phyloP scores from a whole-genome alignment of 1,140 invertebrate genomes.

The Drosophila athabasca region DNA sequence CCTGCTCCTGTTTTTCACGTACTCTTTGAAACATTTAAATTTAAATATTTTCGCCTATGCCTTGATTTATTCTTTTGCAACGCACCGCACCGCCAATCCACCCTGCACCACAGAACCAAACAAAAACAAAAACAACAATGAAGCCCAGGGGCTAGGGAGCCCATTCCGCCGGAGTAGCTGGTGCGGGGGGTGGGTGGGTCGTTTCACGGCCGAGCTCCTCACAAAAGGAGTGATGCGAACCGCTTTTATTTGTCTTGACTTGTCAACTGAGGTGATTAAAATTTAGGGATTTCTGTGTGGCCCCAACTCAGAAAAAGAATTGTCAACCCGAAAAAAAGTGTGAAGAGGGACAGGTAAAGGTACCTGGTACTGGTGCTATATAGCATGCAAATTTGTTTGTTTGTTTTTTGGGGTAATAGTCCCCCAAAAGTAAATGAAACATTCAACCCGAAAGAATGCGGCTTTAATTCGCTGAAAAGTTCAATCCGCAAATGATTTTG shows the following conservation, averaged over 20 bases:
- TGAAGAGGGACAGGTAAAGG: slow-evolving; percentile 18
- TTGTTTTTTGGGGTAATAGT: neutral
- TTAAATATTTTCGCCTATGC: slow-evolving; percentile 81
- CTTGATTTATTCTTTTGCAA: slow-evolving; percentile 67
- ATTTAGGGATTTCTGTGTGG: slow-evolving; percentile 45
- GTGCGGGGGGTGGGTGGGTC: neutral
- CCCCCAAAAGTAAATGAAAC: slow-evolving; percentile 3
- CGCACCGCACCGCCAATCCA: slow-evolving; percentile 1
- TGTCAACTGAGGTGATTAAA: slow-evolving; percentile 78
- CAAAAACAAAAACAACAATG: slow-evolving; percentile 13
- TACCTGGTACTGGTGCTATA: neutral
- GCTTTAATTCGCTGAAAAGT: slow-evolving; percentile 26
- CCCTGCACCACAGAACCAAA: slow-evolving; percentile 19
- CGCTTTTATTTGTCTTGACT: slow-evolving; percentile 72
- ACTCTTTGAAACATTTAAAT: slow-evolving; percentile 74
- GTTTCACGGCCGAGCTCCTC: slow-evolving; percentile 61
- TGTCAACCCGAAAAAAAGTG: slow-evolving; percentile 16
- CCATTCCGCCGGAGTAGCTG: no score
- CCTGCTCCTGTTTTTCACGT: slow-evolving; percentile 37
- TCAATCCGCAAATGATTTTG: slow-evolving; percentile 25
- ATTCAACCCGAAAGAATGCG: slow-evolving; percentile 17
- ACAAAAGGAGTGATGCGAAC: slow-evolving; percentile 53
- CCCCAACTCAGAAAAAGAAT: slow-evolving; percentile 36
- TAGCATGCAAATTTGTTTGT: slow-evolving; percentile 41
- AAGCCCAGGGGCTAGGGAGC: slow-evolving; percentile 5